phyloP scores from a whole-genome alignment of 2,888 invertebrate genomes.

The Harpalus rufipes region DNA sequence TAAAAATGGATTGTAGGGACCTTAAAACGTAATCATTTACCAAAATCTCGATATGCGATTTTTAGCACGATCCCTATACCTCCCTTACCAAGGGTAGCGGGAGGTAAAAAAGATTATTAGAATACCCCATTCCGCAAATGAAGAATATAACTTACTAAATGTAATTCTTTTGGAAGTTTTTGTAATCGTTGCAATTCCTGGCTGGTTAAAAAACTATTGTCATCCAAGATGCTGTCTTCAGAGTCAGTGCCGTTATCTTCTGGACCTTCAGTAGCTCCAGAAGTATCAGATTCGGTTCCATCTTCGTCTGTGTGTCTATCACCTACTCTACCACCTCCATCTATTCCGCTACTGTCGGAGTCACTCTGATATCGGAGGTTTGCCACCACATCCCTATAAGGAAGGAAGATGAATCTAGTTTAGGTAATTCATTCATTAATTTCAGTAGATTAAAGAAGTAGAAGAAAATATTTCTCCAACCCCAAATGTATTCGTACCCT shows the following conservation, averaged over 20 bases:
- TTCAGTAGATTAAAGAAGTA: no score
- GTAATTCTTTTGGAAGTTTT: slow-evolving; percentile 80
- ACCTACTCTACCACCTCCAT: slow-evolving; percentile 75
- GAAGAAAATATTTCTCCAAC: no score
- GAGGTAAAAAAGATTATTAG: no score
- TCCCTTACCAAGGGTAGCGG: no score
- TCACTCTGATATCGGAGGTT: slow-evolving; percentile 82
- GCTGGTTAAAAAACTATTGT: slow-evolving; percentile 83
- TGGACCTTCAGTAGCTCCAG: slow-evolving; percentile 85
- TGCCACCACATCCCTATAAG: slow-evolving; percentile 83
- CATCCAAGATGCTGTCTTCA: slow-evolving; percentile 87
- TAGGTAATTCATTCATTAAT: background rate
- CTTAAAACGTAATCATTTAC: no score
- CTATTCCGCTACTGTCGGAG: slow-evolving; percentile 80
- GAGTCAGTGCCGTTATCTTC: slow-evolving; percentile 81
- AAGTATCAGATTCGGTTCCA: slow-evolving; percentile 76
- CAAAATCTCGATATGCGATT: no score
- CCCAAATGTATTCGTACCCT: no score
- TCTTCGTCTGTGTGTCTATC: slow-evolving; percentile 75
- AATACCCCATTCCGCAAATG: no score
- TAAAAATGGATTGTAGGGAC: no score
- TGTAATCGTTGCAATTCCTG: slow-evolving; percentile 78
- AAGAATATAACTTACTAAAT: slow-evolving; percentile 75
- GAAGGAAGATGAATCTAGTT: background rate
- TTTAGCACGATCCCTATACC: no score